Base-by-base conservation (phyloP, 1,140 invertebrate species). In the Dryas iulia region DNA sequence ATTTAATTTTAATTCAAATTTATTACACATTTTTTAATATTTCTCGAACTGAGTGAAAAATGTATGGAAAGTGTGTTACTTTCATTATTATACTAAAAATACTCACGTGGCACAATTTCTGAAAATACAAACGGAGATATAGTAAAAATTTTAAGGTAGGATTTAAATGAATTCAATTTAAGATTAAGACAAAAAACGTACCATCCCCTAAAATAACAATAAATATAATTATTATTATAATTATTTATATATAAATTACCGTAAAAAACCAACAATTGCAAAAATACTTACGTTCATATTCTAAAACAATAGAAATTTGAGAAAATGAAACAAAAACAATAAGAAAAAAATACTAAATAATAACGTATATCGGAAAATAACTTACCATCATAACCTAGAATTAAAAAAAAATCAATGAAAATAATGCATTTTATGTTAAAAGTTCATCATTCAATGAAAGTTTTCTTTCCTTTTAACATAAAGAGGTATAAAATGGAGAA, bases 51-150 rank as follows among this genome's bases (percentile, higher is more conserved):
- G n/a, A n/a, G n/a, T n/a, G n/a, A n/a, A n/a, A n/a, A n/a, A n/a
- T n/a, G n/a, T n/a, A n/a, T n/a, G n/a, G n/a, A n/a, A n/a, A n/a
- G n/a, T n/a, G n/a, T n/a, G n/a, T n/a, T n/a, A n/a, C n/a, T n/a
- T 21, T 47, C 35, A 47, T 18, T 18, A 1, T 0, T 21, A 14
- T 3, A 10, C 0, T 8, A 35, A 47, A 21, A 26, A 59, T 31
- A 79, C 77, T 78, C 72, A 83, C 81, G 73, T 59, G 81, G 78
- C 18, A 82, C 61, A 12, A 83, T 74, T 78, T 83, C 81, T 83
- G 66, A 28, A 75, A 79, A 35, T 10, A 47, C 18, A 58, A 35
- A 73, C 7, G n/a, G 21, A 60, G 39, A n/a, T 14, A 39, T 39
- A 18, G 5, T 18, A 18, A 5, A 39, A 39, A 10, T 21, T 8